These are phyloP conservation scores for Andinoacara biseriatus DNA, from an alignment of 2,113 vertebrate species.

Conservation along the genomic window DNA sequence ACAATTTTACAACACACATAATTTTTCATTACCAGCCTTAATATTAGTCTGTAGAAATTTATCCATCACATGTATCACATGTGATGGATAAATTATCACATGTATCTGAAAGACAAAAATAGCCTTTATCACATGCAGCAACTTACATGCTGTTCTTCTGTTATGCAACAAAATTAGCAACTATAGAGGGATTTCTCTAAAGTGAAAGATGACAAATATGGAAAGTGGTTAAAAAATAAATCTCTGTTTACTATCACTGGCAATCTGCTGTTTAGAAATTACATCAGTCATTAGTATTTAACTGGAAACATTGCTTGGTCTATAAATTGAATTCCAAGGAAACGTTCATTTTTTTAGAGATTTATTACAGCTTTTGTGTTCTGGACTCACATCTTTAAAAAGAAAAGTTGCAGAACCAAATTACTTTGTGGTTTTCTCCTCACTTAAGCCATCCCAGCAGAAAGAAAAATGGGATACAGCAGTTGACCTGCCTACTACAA, in stretches of 20 bases:
- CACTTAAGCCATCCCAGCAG: neutral
- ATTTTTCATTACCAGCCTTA: neutral
- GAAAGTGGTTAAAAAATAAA: conserved; percentile 7
- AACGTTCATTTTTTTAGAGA: neutral
- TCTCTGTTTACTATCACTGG: neutral
- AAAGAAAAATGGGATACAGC: neutral
- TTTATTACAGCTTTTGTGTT: neutral
- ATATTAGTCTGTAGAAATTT: neutral
- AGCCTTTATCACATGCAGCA: neutral
- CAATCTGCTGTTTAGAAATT: neutral
- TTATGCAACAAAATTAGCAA: conserved; percentile 48
- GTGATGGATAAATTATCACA: neutral
- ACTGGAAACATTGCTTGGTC: neutral
- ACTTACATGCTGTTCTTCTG: neutral
- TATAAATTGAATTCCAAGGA: neutral
- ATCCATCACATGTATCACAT: neutral
- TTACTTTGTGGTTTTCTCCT: neutral
- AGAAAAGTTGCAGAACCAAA: neutral
- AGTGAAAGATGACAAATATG: conserved; percentile 29
- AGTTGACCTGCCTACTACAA: too few relatives aligned
- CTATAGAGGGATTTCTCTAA: neutral
- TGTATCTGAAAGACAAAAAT: neutral
- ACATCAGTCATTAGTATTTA: neutral
- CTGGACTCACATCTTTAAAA: neutral
- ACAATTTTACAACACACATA: neutral